These are phyloP conservation scores for Acropora tenuis DNA, from an alignment of 64 coral and sea anemone species.

Conservation along the genomic window DNA sequence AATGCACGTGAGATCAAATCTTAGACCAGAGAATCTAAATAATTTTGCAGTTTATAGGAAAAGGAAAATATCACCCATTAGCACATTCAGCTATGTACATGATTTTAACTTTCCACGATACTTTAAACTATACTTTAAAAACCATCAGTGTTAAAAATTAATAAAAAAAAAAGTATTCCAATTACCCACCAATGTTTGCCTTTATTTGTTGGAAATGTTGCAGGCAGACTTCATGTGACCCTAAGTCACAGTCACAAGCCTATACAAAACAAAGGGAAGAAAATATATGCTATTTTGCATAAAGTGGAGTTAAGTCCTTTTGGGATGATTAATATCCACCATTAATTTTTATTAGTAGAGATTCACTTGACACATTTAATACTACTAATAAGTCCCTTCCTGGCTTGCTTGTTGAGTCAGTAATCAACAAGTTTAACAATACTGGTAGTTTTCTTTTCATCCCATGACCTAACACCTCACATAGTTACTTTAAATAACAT, in stretches of 20 bases:
- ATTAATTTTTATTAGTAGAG: no score
- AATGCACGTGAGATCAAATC: conserved; percentile 48
- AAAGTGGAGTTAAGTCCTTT: no score
- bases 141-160: background rate
- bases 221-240: background rate
- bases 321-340: no score
- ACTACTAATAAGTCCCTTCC: background rate
- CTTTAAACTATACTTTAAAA: background rate
- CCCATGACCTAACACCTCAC: background rate
- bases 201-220: background rate
- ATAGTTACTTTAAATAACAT: background rate
- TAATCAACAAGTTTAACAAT: background rate
- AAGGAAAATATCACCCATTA: background rate
- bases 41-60: background rate
- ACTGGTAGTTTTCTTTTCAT: background rate
- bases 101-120: background rate
- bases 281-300: background rate
- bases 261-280: background rate
- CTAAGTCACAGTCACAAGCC: background rate
- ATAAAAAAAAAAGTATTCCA: background rate
- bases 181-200: background rate
- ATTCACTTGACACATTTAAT: background rate
- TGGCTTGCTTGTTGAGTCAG: background rate
- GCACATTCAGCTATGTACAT: background rate
- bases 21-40: conserved; percentile 33